Percentiles rank a stretch among this genome's conserved stretches.
These are phyloP conservation scores for Heteromyza rotundicornis DNA, from an alignment of 2,888 invertebrate genomes.

Conservation along the genomic window DNA sequence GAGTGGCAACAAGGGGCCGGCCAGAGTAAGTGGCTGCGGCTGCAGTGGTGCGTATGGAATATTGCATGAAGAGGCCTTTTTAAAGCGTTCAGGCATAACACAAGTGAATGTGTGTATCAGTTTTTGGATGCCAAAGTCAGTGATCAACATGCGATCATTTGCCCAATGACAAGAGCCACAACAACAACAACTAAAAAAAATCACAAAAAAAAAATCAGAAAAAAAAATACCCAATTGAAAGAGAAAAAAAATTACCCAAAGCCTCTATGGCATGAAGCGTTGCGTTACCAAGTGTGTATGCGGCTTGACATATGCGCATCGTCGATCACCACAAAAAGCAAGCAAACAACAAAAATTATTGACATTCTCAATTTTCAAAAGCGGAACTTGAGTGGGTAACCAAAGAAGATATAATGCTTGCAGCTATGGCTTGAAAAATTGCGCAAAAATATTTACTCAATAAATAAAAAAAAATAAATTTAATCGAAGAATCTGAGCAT, in stretches of 20 bases:
- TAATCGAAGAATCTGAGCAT: too few species aligned
- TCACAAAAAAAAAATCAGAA: not conserved
- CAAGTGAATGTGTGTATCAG: not conserved
- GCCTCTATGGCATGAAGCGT: not conserved
- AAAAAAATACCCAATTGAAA: not conserved
- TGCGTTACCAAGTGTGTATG: too few species aligned
- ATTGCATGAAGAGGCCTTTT: not conserved
- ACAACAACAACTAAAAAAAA: not conserved
- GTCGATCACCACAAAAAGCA: not conserved
- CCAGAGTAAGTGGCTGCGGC: not conserved
- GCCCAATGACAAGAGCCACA: not conserved
- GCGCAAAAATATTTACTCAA: not conserved
- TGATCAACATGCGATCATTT: slow-evolving; percentile 1
- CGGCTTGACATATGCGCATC: not conserved
- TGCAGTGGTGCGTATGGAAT: not conserved
- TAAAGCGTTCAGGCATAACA: slow-evolving; percentile 7
- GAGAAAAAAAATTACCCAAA: not conserved
- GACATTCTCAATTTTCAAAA: too few species aligned
- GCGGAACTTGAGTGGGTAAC: too few species aligned
- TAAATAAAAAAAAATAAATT: not conserved
- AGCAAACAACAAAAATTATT: too few species aligned
- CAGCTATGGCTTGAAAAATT: not conserved
- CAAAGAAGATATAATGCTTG: not conserved
- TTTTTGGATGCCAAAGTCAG: not conserved
- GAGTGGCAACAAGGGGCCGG: not conserved